These are phyloP conservation scores for Dastarcus helophoroides DNA, from an alignment of 2,888 invertebrate species.

Conservation along the genomic window DNA sequence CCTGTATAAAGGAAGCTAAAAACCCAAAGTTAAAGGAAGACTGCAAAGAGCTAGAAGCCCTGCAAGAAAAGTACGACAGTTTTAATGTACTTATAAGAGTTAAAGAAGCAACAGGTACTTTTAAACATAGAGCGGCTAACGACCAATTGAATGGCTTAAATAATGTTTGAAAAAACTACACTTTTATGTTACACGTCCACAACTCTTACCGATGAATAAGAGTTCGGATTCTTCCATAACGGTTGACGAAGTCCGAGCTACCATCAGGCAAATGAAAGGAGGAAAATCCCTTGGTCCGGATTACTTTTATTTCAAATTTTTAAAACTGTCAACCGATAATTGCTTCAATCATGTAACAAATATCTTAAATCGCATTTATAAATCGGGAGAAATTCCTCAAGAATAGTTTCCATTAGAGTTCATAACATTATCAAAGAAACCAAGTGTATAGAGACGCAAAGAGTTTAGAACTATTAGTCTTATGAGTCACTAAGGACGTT, in stretches of 20 bases:
- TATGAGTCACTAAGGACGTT: constrained; percentile 11
- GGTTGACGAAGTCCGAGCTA: constrained; percentile 7
- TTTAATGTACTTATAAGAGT: constrained; percentile 13
- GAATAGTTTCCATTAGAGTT: constrained; percentile 11
- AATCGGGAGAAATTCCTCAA: constrained; percentile 8
- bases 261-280: constrained; percentile 6
- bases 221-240: constrained; percentile 7
- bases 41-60: constrained; percentile 14
- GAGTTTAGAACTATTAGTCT: constrained; percentile 11
- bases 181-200: constrained; percentile 10
- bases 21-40: constrained; percentile 9
- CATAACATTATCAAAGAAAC: constrained; percentile 11
- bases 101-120: constrained; percentile 9
- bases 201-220: constrained; percentile 6
- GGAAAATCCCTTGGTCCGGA: constrained; percentile 7
- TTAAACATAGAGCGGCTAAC: constrained; percentile 8
- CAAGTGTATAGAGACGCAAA: constrained; percentile 10
- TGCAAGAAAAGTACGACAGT: constrained; percentile 10
- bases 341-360: too few relatives aligned
- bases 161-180: too few relatives aligned
- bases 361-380: constrained; percentile 6
- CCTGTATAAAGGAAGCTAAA: constrained; percentile 11
- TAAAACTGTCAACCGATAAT: too few relatives aligned
- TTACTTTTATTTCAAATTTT: constrained; percentile 4
- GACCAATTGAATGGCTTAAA: constrained; percentile 5